Evolutionary conservation across 2,888 invertebrate genomes (phyloP).

Genomic region (Sclerodermus sp.): DNA sequence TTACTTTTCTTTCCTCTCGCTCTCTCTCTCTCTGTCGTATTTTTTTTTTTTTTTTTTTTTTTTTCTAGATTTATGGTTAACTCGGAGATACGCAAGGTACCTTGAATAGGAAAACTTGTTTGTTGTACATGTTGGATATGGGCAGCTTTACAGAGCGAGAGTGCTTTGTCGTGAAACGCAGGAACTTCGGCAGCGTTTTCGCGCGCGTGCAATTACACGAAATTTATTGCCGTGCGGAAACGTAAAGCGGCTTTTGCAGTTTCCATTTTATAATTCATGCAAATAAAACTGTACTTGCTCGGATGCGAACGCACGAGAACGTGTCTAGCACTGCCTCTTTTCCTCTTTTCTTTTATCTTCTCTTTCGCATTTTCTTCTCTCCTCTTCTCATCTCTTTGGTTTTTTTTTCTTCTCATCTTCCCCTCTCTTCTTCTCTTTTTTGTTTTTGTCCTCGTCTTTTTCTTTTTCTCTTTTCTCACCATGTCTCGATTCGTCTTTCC

Average conservation of each 20-base stretch:
- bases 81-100: too few relatives aligned
- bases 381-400: background rate
- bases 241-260: slow-evolving; percentile 2
- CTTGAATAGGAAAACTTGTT: too few relatives aligned
- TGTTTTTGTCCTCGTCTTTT: background rate
- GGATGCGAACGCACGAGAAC: background rate
- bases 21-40: too few relatives aligned
- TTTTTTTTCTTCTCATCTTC: slow-evolving; percentile 4
- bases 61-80: too few relatives aligned
- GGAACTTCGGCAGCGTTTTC: background rate
- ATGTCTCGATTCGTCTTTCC: background rate
- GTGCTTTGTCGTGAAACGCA: too few relatives aligned
- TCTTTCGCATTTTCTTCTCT: background rate
- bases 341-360: background rate
- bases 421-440: background rate
- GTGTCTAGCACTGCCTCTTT: background rate
- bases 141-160: too few relatives aligned
- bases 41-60: too few relatives aligned
- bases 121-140: too few relatives aligned
- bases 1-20: too few relatives aligned
- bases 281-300: background rate
- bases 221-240: background rate
- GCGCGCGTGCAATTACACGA: background rate
- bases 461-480: slow-evolving; percentile 2
- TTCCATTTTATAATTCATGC: background rate